Conservation (phyloP, 2,888 invertebrate species). For the Aleiodes alternator region DNA sequence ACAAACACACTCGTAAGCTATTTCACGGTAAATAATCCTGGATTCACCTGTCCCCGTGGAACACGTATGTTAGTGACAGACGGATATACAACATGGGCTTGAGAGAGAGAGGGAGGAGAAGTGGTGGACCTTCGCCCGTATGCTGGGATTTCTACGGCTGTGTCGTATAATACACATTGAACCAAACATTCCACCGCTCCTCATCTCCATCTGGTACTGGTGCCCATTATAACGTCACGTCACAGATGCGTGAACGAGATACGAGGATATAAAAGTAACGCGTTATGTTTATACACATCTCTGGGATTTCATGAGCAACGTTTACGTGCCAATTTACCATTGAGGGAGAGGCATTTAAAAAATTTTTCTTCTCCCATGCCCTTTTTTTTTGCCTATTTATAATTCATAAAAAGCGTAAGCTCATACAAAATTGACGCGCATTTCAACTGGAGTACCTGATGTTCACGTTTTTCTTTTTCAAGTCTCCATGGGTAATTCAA, state of each 20-base stretch:
- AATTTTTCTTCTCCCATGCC: too few species aligned
- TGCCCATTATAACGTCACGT: slow-evolving; percentile 45
- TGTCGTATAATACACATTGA: slow-evolving; percentile 26
- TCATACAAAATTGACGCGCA: too few species aligned
- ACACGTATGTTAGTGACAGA: slow-evolving; percentile 57
- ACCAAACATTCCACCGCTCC: slow-evolving; percentile 40
- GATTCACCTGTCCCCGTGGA: slow-evolving; percentile 53
- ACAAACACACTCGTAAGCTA: slow-evolving; percentile 38
- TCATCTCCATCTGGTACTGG: slow-evolving; percentile 42
- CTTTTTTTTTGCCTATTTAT: too few species aligned
- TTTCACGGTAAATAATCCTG: slow-evolving; percentile 58
- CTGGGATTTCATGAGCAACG: slow-evolving; percentile 12
- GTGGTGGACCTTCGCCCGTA: slow-evolving; percentile 12
- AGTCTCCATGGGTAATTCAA: too few species aligned
- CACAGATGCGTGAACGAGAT: slow-evolving; percentile 69
- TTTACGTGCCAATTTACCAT: slow-evolving; percentile 10
- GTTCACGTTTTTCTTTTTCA: too few species aligned
- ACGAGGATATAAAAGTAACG: slow-evolving; percentile 62
- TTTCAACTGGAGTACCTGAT: slow-evolving; percentile 46
- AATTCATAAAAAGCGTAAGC: too few species aligned
- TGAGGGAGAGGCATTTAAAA: background rate
- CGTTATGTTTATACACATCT: slow-evolving; percentile 48
- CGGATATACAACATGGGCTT: slow-evolving; percentile 47
- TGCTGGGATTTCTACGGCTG: background rate
- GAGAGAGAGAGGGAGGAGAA: background rate